These are phyloP conservation scores for Miltochrista miniata DNA, from an alignment of 2,888 invertebrate genomes.

Conservation along the genomic window DNA sequence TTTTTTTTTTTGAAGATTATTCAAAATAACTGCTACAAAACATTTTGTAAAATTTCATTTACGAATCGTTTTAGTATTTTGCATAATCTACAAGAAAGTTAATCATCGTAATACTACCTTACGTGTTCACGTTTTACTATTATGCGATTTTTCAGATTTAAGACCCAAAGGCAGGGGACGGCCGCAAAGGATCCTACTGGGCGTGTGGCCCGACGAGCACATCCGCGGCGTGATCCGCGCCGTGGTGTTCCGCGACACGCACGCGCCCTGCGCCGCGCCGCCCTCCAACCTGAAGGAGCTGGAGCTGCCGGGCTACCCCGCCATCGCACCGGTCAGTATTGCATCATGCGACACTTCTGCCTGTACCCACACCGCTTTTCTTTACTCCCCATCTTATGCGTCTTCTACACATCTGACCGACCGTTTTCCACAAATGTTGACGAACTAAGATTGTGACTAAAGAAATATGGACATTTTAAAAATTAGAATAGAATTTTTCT, in stretches of 20 bases:
- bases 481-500: constrained; percentile 11
- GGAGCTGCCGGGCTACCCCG: constrained; percentile 70
- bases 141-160: constrained; percentile 87
- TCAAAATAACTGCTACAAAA: constrained; percentile 1
- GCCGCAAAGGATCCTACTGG: constrained; percentile 94
- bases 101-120: constrained; percentile 39
- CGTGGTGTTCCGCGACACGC: constrained; percentile 94
- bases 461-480: not conserved
- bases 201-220: constrained; percentile 97
- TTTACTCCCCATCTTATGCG: constrained; percentile 14
- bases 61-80: not conserved
- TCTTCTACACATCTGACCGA: not conserved
- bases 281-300: constrained; percentile 92
- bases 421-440: not conserved
- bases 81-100: constrained; percentile 5
- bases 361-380: constrained; percentile 1
- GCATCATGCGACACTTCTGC: constrained; percentile 15
- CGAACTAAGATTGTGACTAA: constrained; percentile 8
- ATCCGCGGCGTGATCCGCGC: constrained; percentile 96
- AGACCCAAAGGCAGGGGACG: constrained; percentile 95
- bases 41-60: not conserved
- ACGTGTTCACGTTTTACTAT: constrained; percentile 79
- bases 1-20: not conserved
- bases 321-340: constrained; percentile 78
- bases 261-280: constrained; percentile 84